Evolutionary conservation across 2,888 invertebrate species (phyloP).

Genomic region (Labia minor): DNA sequence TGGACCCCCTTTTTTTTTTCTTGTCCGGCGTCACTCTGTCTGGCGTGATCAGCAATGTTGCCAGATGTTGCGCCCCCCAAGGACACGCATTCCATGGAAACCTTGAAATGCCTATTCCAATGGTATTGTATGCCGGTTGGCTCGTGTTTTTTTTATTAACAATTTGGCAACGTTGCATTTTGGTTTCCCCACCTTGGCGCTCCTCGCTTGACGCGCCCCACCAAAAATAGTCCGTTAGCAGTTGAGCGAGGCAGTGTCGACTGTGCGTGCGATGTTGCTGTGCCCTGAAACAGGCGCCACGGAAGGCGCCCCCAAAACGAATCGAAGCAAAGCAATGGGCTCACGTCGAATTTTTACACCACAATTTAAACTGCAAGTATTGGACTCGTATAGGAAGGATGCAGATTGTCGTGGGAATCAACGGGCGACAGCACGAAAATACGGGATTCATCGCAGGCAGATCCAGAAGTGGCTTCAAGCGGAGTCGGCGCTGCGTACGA

Average conservation of each 20-base stretch:
- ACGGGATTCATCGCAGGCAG: constrained; percentile 78
- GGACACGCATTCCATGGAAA: not conserved
- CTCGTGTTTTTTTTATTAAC: not conserved
- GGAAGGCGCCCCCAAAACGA: not conserved
- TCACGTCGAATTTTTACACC: constrained; percentile 80
- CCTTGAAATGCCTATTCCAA: not conserved
- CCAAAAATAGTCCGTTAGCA: constrained; percentile 8
- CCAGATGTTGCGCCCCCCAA: not conserved
- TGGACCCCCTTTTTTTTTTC: constrained; percentile 2
- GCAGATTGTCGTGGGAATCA: constrained; percentile 82
- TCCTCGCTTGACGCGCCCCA: not conserved
- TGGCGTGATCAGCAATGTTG: constrained; percentile 56
- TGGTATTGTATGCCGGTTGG: not conserved
- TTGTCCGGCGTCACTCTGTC: constrained; percentile 78
- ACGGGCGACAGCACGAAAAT: constrained; percentile 79
- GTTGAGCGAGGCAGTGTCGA: not conserved
- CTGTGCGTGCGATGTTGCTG: not conserved
- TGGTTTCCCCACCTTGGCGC: not conserved
- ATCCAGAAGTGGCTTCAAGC: constrained; percentile 88
- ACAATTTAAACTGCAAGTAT: constrained; percentile 77
- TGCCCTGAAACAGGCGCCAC: not conserved
- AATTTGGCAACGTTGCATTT: not conserved
- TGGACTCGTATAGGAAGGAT: constrained; percentile 77
- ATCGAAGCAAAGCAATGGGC: constrained; percentile 43
- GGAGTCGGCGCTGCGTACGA: constrained; percentile 65